Evolutionary conservation across 2,888 invertebrate species (phyloP).

Genomic region (Rhopalosiphum nymphaeae): DNA sequence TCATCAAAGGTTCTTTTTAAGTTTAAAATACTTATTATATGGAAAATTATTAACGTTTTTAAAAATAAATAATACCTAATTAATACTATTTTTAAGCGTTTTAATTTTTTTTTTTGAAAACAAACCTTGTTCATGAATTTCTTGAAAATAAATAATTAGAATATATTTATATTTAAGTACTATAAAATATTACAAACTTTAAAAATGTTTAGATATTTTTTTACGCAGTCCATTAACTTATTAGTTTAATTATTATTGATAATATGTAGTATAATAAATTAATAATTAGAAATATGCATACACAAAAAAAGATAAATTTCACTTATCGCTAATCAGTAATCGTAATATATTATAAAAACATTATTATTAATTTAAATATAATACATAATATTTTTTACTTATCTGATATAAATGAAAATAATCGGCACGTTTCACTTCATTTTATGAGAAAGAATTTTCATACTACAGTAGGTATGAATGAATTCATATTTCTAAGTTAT

Average conservation of each 20-base stretch:
- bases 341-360: neutral
- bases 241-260: neutral
- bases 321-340: neutral
- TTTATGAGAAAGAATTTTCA: neutral
- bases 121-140: neutral
- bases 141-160: neutral
- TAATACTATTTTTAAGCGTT: neutral
- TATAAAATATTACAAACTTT: neutral
- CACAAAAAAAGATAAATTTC: neutral
- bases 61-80: neutral
- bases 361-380: conserved; percentile 10
- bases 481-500: neutral
- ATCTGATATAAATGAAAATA: neutral
- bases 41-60: neutral
- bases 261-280: neutral
- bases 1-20: neutral
- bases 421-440: neutral
- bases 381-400: neutral
- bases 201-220: neutral
- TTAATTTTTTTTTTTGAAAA: neutral
- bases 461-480: neutral
- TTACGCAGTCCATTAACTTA: neutral
- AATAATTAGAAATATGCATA: neutral
- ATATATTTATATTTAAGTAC: neutral
- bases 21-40: neutral